Evolutionary conservation across 2,888 invertebrate genomes (phyloP).

Genomic region (Eupithecia abbreviata): DNA sequence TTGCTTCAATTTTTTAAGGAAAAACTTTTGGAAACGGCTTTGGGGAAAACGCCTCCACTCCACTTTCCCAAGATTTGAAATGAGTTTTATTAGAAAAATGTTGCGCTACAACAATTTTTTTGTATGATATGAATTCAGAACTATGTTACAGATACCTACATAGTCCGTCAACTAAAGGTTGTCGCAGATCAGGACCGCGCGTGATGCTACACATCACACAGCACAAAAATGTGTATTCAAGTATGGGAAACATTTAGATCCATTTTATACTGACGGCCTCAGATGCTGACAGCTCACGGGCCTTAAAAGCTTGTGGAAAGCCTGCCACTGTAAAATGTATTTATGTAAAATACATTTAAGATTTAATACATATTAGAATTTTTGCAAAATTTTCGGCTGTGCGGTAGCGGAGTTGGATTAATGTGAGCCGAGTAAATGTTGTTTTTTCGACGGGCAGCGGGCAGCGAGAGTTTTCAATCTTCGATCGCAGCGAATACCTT

Average conservation of each 20-base stretch:
- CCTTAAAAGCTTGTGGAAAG: no score
- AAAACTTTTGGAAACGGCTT: background rate
- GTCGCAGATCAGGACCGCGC: background rate
- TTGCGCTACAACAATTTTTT: background rate
- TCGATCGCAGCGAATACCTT: background rate
- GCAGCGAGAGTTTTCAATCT: background rate
- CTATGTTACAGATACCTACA: background rate
- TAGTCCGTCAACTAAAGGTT: background rate
- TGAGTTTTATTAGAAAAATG: background rate
- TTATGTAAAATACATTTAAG: no score
- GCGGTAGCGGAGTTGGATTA: no score
- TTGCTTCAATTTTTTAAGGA: conserved; percentile 23
- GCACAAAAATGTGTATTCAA: no score
- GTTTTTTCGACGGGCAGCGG: background rate
- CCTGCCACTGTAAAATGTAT: no score
- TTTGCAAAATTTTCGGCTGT: no score
- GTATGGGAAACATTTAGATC: no score
- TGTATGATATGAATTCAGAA: background rate
- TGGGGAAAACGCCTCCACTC: background rate
- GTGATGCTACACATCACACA: no score
- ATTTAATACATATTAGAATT: no score
- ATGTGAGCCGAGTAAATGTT: no score
- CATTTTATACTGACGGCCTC: no score
- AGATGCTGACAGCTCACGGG: no score
- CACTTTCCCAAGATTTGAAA: background rate